Percentiles rank a stretch among this genome's conserved stretches.
These are phyloP conservation scores for Callorhinus ursinus DNA, from an alignment of 2,113 vertebrate genomes.

Conservation along the genomic window DNA sequence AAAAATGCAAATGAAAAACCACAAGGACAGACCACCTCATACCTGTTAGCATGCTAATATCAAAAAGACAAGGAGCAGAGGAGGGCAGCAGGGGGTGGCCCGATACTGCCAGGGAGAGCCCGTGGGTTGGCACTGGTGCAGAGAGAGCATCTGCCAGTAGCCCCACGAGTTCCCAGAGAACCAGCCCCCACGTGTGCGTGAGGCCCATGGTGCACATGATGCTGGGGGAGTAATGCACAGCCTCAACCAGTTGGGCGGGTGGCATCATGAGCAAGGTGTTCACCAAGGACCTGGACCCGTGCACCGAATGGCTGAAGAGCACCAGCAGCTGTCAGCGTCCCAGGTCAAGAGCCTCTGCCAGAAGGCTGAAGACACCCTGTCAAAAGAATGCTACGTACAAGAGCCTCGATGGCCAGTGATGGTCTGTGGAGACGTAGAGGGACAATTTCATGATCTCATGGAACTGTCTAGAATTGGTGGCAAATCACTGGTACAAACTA, in stretches of 20 bases:
- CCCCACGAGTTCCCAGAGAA: not conserved
- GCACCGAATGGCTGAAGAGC: not conserved
- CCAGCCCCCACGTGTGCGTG: not conserved
- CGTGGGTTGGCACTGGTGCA: not conserved
- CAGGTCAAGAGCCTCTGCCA: not conserved
- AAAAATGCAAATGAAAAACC: not conserved
- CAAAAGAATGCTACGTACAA: not conserved
- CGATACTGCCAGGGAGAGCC: not conserved
- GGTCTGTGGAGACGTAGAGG: not conserved
- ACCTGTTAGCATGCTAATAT: not conserved
- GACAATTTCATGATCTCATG: not conserved
- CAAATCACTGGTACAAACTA: not conserved
- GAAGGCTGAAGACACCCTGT: not conserved
- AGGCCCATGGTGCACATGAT: not conserved
- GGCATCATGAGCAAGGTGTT: not conserved
- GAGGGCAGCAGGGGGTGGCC: not conserved
- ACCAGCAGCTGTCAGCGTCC: not conserved
- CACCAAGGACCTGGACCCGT: not conserved
- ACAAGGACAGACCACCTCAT: not conserved
- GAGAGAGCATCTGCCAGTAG: not conserved
- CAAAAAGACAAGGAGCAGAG: not conserved
- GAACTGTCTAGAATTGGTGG: not conserved
- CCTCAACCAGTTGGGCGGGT: not conserved
- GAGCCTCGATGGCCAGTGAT: not conserved
- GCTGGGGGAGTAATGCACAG: not conserved